These are phyloP conservation scores for Fregetta grallaria DNA, from an alignment of 2,113 vertebrate genomes.

Conservation along the genomic window DNA sequence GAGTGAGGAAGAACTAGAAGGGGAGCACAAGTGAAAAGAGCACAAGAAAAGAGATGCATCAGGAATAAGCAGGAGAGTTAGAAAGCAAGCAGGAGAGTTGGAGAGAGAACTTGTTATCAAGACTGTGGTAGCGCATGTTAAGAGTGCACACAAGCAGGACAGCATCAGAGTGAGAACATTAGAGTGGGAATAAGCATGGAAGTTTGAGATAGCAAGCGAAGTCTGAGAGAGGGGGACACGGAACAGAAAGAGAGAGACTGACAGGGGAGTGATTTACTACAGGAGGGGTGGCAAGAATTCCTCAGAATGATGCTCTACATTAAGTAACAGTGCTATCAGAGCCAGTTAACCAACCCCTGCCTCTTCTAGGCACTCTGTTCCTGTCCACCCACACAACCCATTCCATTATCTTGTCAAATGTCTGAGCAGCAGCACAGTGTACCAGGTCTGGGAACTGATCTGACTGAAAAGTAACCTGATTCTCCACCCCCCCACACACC, in stretches of 20 bases:
- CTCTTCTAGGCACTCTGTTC: neutral
- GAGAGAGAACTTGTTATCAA: neutral
- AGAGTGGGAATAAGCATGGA: neutral
- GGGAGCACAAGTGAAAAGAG: neutral
- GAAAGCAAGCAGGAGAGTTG: neutral
- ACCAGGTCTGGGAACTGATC: neutral
- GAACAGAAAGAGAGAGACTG: neutral
- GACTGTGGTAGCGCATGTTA: neutral
- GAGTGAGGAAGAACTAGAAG: neutral
- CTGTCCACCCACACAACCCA: slow-evolving; percentile 26
- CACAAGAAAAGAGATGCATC: neutral
- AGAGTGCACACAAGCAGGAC: neutral
- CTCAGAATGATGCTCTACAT: neutral
- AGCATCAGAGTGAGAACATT: neutral
- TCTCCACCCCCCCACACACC: neutral
- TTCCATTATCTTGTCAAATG: neutral
- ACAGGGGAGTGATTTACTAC: neutral
- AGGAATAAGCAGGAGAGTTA: neutral
- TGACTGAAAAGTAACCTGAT: slow-evolving; percentile 15
- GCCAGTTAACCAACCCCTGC: neutral
- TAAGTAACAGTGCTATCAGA: neutral
- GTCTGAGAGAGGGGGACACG: neutral
- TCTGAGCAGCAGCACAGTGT: neutral
- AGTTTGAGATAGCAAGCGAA: neutral
- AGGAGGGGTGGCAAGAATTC: neutral